Evolutionary conservation across 2,888 invertebrate species (phyloP), one percentile per base, ranked within the genome.

Genomic region (Synergus japonicus): DNA sequence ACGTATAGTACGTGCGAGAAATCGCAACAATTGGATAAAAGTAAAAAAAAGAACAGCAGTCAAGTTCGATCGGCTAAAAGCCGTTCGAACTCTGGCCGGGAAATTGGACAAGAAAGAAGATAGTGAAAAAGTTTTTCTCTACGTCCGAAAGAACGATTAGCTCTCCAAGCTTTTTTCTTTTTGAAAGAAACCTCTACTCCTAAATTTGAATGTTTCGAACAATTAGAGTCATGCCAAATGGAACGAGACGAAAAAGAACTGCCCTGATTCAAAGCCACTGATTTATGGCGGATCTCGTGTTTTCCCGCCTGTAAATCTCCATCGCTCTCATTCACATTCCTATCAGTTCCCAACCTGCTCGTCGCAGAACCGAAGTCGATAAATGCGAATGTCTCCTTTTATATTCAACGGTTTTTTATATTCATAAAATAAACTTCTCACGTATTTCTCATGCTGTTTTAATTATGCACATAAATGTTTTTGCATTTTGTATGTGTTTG

Each of bases 161-260:
- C 13, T 22, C 13, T 22, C 12, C 10, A 12, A 4, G 67, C 18
- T 43, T 22, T 44, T 15, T 44, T 22, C 22, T 43, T 67, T 67
- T 67, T 46, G 46, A 67, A 46, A 46, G 67, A 67, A 67, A 46
- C 46, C 18, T 67, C 46, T 15, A n/a, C 22, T 78, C 18, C 54
- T 78, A 66, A 69, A 66, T 78, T 78, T 66, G 78, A 49, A 60
- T 58, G 78, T 73, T 82, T 78, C 77, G 82, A 82, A 84, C 85
- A 84, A 85, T 85, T 85, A 85, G 83, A 82, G 78, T 76, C 63
- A 79, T 77, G 79, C 82, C 79, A 80, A 76, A 78, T 64, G 73
- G 80, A 84, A 85, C 81, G 80, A 82, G 76, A 79, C 76, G 82
- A 82, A 82, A 84, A 77, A 77, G 65, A 58, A 77, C 58, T 15